phyloP scores from a whole-genome alignment of 2,888 invertebrate genomes.

The Cantharis rustica region DNA sequence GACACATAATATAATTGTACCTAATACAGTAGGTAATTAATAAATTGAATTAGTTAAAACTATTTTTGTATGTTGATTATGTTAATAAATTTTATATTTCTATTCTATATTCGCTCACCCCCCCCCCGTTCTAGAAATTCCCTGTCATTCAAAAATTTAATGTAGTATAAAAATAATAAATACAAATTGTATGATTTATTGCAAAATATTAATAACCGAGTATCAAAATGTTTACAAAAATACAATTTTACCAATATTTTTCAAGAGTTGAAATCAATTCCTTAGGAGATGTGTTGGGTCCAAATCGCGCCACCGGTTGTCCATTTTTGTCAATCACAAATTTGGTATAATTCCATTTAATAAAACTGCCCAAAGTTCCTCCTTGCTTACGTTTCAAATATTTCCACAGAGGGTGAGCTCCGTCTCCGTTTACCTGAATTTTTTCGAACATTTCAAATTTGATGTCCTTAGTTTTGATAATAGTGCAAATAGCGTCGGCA shows the following conservation, averaged over 20 bases:
- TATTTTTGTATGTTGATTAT: too few relatives aligned
- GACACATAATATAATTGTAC: too few relatives aligned
- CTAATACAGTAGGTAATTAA: too few relatives aligned
- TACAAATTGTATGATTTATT: not conserved
- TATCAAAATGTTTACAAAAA: not conserved
- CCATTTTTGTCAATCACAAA: constrained; percentile 80
- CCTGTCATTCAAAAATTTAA: too few relatives aligned
- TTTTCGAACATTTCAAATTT: constrained; percentile 77
- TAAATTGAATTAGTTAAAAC: too few relatives aligned
- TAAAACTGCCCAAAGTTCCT: constrained; percentile 64
- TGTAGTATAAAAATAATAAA: not conserved
- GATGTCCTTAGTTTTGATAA: constrained; percentile 65
- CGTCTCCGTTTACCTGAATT: constrained; percentile 71
- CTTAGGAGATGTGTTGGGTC: constrained; percentile 58
- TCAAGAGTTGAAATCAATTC: constrained; percentile 48
- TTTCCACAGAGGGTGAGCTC: constrained; percentile 69
- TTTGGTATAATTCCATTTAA: constrained; percentile 92
- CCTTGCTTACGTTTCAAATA: constrained; percentile 65
- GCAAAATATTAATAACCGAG: too few relatives aligned
- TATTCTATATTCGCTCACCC: too few relatives aligned
- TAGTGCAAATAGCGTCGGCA: constrained; percentile 67
- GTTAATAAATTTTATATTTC: too few relatives aligned
- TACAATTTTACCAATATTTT: constrained; percentile 48
- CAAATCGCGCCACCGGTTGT: constrained; percentile 69
- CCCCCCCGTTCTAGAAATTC: too few relatives aligned